Base-by-base conservation (phyloP, 2,888 invertebrate species). In the Cenopis cana region DNA sequence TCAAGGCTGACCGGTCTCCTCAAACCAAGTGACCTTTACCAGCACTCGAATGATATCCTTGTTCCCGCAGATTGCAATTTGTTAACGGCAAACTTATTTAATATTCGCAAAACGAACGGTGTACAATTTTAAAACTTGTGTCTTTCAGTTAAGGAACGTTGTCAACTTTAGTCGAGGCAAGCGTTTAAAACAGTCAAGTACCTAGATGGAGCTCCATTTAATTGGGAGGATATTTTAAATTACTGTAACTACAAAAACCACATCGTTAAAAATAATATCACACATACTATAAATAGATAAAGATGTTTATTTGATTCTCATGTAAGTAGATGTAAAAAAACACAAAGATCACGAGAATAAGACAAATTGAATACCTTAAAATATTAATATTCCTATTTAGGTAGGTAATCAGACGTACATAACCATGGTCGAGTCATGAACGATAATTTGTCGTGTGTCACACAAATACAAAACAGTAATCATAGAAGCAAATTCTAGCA, bases 1-100 rank as follows among this genome's bases (percentile, higher is more conserved):
- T 82, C 93, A 93, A 93, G 93, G 93, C 87, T 91, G 93, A 90
- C 93, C 89, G 88, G 93, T 93, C 89, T 88, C 88, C 90, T 92
- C 90, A 89, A 88, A 88, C 88, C 88, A 84, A 88, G 87, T 90
- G 90, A 92, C 93, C 93, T 93, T 93, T 92, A 75, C 71, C 36
- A 85, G 80, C 81, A 85, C 79, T 81, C 86, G 85, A 86, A 85
- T 86, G 86, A 90, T 90, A 92, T 92, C 92, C 92, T 91, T 88
- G 92, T 91, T 90, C 87, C 88, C 82, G 81, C 85, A 83, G 81
- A 80, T 82, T 82, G 82, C 83, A 80, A 82, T 85, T 87, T 85
- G 81, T 81, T 85, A 85, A 88, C 78, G 84, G 82, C 82, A 80
- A 80, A 86, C 82, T 83, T 82, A 78, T 80, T 76, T 77, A 77